Percentiles rank a stretch among this genome's conserved stretches.
phyloP scores from a whole-genome alignment of 2,797 vertebrate genomes.

The Anabacerthia variegaticeps region DNA sequence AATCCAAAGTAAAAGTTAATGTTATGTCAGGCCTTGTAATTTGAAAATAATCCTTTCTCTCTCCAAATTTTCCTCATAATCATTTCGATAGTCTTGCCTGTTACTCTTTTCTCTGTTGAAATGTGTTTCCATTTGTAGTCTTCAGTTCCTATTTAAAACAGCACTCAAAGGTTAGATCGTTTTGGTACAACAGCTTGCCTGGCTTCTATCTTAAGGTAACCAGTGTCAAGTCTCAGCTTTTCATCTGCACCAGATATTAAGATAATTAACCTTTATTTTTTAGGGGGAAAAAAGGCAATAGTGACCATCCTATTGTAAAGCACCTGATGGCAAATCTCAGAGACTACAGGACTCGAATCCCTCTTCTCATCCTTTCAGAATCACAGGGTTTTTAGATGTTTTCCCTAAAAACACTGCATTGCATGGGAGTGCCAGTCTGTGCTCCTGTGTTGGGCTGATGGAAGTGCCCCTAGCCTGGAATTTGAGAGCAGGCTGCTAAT shows the following conservation, averaged over 20 bases:
- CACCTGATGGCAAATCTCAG: not conserved
- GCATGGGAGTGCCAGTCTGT: not conserved
- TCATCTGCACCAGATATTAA: not conserved
- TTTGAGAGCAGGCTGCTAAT: not conserved
- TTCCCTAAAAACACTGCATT: not conserved
- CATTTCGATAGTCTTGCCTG: not conserved
- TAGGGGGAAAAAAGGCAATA: not conserved
- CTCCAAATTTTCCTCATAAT: not conserved
- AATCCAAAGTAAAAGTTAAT: not conserved
- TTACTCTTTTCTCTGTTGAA: not conserved
- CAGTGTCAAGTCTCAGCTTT: not conserved
- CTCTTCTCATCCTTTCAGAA: not conserved
- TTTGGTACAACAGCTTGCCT: not conserved
- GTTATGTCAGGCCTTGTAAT: not conserved
- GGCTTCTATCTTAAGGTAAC: not conserved
- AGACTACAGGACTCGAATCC: not conserved
- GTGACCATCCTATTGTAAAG: not conserved
- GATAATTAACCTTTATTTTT: not conserved
- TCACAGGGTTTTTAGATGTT: not conserved
- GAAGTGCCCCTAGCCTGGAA: not conserved
- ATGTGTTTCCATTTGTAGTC: not conserved
- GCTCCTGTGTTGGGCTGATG: not conserved
- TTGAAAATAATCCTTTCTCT: not conserved
- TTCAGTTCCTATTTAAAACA: not conserved
- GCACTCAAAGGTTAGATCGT: not conserved